A percentile compares a stretch with the other conserved stretches of the same genome.
These are phyloP conservation scores for Pitangus sulphuratus DNA, from an alignment of 2,797 vertebrate species.

Conservation along the genomic window DNA sequence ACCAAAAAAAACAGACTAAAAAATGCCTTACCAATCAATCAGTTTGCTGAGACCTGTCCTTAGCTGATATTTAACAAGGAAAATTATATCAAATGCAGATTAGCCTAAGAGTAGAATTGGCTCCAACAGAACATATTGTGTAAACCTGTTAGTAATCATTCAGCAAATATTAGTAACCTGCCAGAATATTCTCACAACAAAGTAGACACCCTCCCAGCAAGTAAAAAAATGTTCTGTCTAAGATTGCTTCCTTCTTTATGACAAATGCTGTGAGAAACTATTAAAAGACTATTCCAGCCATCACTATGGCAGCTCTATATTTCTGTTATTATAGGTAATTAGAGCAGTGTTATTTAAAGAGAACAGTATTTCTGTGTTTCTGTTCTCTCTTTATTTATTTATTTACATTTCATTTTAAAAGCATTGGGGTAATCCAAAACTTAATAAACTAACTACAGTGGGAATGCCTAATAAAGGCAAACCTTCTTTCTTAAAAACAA, in stretches of 20 bases:
- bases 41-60: background rate
- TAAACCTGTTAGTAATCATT: background rate
- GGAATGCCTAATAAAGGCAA: background rate
- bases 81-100: background rate
- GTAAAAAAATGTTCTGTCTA: background rate
- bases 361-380: background rate
- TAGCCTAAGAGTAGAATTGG: background rate
- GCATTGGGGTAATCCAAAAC: background rate
- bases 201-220: background rate
- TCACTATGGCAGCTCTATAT: background rate
- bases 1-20: background rate
- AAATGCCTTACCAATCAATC: background rate
- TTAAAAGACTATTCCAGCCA: background rate
- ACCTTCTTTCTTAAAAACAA: background rate
- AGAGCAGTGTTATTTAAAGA: background rate
- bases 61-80: background rate
- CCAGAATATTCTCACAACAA: background rate
- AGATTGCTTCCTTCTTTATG: background rate
- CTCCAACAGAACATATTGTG: background rate
- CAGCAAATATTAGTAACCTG: background rate
- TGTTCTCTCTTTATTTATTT: background rate
- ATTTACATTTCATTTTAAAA: background rate
- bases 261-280: background rate
- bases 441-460: background rate
- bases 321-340: background rate